Evolutionary conservation across 2,113 vertebrate genomes (phyloP).

Genomic region (Tragelaphus scriptus): DNA sequence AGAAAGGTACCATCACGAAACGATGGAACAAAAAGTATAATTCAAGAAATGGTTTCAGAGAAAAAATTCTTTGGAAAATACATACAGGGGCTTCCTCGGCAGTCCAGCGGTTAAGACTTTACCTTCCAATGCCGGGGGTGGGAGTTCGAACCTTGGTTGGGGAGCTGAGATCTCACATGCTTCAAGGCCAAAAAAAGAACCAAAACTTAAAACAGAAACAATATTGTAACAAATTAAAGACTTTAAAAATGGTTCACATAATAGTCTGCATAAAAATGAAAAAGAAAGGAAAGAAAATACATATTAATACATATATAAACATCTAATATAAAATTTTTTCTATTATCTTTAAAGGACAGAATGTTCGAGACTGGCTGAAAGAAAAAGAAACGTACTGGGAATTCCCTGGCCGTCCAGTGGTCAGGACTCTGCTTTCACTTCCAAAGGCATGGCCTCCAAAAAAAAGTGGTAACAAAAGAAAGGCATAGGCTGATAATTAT

Average conservation of each 20-base stretch:
- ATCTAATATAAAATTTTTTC: background rate
- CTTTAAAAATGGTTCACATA: background rate
- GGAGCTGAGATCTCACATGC: background rate
- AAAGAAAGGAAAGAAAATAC: background rate
- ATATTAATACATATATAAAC: background rate
- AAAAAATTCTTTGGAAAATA: background rate
- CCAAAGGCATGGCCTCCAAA: background rate
- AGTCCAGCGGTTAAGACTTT: background rate
- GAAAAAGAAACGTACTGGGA: background rate
- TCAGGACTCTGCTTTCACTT: background rate
- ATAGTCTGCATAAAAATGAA: background rate
- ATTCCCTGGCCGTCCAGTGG: background rate
- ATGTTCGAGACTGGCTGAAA: background rate
- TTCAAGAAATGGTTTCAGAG: background rate
- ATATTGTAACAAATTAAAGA: background rate
- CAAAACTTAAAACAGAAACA: background rate
- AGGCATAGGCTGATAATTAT: background rate
- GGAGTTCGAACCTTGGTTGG: background rate
- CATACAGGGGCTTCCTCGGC: background rate
- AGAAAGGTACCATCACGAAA: background rate
- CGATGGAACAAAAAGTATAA: background rate
- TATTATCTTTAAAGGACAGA: background rate
- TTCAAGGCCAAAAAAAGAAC: background rate
- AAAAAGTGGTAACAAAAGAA: background rate
- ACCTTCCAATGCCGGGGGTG: background rate